Evolutionary conservation across 1,140 invertebrate species (phyloP), one percentile per base, ranked within the genome.

Genomic region (Manduca sexta): DNA sequence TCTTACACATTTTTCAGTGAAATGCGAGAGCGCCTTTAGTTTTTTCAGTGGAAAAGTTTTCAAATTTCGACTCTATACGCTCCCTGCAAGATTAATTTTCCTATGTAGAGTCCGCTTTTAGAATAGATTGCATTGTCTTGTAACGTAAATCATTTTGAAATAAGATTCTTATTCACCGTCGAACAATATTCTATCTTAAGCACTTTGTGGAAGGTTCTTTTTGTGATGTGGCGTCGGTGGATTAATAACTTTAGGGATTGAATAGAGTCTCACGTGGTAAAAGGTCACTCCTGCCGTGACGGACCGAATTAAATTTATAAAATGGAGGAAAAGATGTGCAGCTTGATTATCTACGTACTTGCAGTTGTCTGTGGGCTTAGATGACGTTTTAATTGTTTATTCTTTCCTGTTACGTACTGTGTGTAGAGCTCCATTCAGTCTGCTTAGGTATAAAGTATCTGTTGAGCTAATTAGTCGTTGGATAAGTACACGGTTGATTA

Each of bases 1-100:
- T 76, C 80, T 79, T 81, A 74, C 79, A 78, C 75, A 84, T 78
- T 81, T 79, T 84, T 80, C 77, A 84, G 72, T 84, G 74, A 84
- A 84, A 81, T 81, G 74, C 68, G 69, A 76, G 64, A 72, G 68
- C 66, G 71, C 69, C 73, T 78, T 73, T 68, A 69, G 64, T 69
- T 72, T 64, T 49, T 50, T 34, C 57, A 33, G 10, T 10, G 14
- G n/a, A 14, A 7, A 3, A 11, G 12, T 35, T 56, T 29, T 18
- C 14, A 13, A 72, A 56, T 52, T 41, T 60, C 41, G 46, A 58
- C 70, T 56, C 31, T 71, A 66, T 51, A 2, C 3, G 5, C 4
- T 11, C 8, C 1, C 0, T 0, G 6, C 53, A 65, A 48, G 16
- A 26, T 15, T 39, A 16, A 18, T 35, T 44, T 39, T 48, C 2